A percentile compares a stretch with the other conserved stretches of the same genome.
phyloP scores from a whole-genome alignment of 2,113 vertebrate genomes.

The Oxygymnocypris stewartii region DNA sequence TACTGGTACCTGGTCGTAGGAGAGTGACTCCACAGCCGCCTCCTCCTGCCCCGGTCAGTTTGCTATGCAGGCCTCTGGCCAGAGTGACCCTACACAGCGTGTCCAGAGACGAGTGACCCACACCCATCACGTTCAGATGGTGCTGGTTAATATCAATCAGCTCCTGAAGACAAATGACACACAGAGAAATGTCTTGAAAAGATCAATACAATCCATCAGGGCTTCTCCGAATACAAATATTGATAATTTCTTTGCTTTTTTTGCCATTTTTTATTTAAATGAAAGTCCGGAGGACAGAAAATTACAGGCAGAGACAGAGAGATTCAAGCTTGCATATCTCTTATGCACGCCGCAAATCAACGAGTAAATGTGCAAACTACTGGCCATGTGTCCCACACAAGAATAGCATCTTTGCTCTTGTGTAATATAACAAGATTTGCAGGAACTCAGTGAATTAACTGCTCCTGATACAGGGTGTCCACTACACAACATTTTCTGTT shows the following conservation, averaged over 20 bases:
- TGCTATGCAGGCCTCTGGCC: constrained; percentile 86
- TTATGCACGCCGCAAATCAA: neutral
- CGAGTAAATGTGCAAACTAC: neutral
- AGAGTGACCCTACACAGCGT: constrained; percentile 81
- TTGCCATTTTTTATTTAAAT: constrained; percentile 1
- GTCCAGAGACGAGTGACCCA: constrained; percentile 88
- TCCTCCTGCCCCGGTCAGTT: constrained; percentile 91
- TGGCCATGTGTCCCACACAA: neutral
- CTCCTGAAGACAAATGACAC: constrained; percentile 73
- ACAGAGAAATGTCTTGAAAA: neutral
- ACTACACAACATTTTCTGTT: neutral
- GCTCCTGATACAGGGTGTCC: neutral
- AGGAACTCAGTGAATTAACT: neutral
- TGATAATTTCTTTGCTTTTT: neutral
- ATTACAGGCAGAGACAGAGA: neutral
- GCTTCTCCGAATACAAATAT: neutral
- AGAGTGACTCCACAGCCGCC: constrained; percentile 95
- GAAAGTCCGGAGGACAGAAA: neutral
- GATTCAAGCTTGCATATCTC: neutral
- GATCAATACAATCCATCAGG: neutral
- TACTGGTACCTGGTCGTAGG: constrained; percentile 84
- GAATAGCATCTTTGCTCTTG: neutral
- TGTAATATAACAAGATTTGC: neutral
- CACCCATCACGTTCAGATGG: constrained; percentile 87
- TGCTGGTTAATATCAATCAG: constrained; percentile 96